Evolutionary conservation across 2,888 invertebrate species (phyloP), one percentile per base, ranked within the genome.

Genomic region (Leucozona laternaria): DNA sequence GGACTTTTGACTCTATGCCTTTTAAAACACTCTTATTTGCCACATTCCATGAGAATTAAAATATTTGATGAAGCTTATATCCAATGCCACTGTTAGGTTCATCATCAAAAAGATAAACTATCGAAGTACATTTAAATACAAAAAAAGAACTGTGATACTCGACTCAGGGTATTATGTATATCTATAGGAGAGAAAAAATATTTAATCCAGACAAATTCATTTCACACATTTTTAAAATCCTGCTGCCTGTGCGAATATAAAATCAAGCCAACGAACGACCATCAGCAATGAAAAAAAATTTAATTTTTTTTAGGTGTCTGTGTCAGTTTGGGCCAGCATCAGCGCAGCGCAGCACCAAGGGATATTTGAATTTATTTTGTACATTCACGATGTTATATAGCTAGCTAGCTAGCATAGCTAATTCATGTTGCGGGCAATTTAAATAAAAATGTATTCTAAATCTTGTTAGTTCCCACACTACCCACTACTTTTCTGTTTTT

Each of bases 231-330:
- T 62, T 62, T 28, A 3, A 17, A 45, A 45, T 64, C n/a, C 64
- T 22, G 15, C 22, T 62, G 34, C 20, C 10, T 7, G 43, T 15
- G 43, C 15, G n/a, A 55, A 25, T 40, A 64, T 40, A 64, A 28
- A 64, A 45, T 45, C 43, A 28, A 45, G 45, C 31, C 28, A 8
- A 31, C 31, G 31, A 50, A 66, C 48, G 57, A 6, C 13, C 31
- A 6, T 6, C 31, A 58, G 31, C 11, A 13, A 57, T 31, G 15
- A 11, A 48, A 8, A 48, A 8, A 50, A 34, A 34, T 34, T 66
- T 34, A 50, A 66, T 66, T 66, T 66, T 20, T 66, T 66, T 66
- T 66, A 66, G 50, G 15, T 66, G 66, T 48, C 34, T 20, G 31
- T 66, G 66, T 66, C 31, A 31, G 6, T 31, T 31, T 31, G 31